Evolutionary conservation across 2,797 vertebrate species (phyloP).

Genomic region (Masticophis lateralis): DNA sequence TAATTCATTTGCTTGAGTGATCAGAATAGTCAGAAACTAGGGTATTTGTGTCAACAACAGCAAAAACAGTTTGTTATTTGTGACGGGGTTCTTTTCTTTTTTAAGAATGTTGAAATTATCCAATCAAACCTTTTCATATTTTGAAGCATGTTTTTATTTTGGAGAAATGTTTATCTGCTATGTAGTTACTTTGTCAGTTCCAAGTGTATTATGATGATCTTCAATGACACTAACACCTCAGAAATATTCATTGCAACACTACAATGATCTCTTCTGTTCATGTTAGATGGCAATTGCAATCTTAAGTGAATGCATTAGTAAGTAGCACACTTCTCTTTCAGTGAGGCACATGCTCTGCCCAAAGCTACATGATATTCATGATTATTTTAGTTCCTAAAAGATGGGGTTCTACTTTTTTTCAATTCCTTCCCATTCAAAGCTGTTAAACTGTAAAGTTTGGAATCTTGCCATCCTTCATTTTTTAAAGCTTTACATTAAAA

Average conservation of each 20-base stretch:
- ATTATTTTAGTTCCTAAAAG: not conserved
- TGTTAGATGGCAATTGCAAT: not conserved
- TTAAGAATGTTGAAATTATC: not conserved
- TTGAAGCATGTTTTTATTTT: slow-evolving; percentile 14
- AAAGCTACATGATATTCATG: not conserved
- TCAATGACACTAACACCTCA: not conserved
- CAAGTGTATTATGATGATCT: not conserved
- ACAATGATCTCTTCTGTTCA: not conserved
- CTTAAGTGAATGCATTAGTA: not conserved
- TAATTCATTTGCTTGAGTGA: slow-evolving; percentile 35
- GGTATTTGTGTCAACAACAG: not conserved
- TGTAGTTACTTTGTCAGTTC: not conserved
- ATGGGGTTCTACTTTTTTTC: not conserved
- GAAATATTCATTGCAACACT: not conserved
- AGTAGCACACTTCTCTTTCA: not conserved
- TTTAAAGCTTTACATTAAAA: not conserved
- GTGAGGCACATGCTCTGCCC: not conserved
- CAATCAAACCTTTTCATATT: not conserved
- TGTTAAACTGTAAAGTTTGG: not conserved
- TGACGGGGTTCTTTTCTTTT: not conserved
- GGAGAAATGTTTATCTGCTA: not conserved
- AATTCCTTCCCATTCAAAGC: not conserved
- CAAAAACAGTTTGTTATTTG: not conserved
- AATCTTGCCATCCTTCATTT: not conserved
- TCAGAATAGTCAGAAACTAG: slow-evolving; percentile 2